Evolutionary conservation across 2,888 invertebrate genomes (phyloP).

Genomic region (Ethmia dodecea): DNA sequence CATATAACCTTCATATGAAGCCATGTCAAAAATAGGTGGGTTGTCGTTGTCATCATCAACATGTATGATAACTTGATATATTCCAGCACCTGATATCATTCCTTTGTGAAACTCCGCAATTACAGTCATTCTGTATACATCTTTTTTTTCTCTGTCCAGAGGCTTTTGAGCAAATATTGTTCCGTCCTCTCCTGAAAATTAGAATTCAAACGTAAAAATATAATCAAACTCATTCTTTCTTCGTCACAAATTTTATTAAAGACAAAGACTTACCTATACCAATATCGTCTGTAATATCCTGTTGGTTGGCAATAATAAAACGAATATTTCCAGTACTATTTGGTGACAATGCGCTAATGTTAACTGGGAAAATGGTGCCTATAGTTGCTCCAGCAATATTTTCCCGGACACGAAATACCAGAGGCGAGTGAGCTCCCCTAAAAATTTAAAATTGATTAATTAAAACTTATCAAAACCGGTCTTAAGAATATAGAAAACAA

Average conservation of each 20-base stretch:
- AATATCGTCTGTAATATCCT: slow-evolving; percentile 88
- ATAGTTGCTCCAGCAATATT: slow-evolving; percentile 85
- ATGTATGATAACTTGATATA: slow-evolving; percentile 87
- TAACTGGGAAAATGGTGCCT: slow-evolving; percentile 82
- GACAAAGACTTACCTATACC: slow-evolving; percentile 78
- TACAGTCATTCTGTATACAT: slow-evolving; percentile 85
- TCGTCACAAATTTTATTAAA: neutral
- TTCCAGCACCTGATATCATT: slow-evolving; percentile 82
- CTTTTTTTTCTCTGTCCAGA: slow-evolving; percentile 86
- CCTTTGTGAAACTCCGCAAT: slow-evolving; percentile 88
- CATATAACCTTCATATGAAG: slow-evolving; percentile 86
- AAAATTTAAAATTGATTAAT: slow-evolving; percentile 30
- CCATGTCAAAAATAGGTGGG: slow-evolving; percentile 85
- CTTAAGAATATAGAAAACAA: slow-evolving; percentile 3
- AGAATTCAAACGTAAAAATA: no score
- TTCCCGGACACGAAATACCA: slow-evolving; percentile 87
- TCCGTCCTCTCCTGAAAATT: slow-evolving; percentile 79
- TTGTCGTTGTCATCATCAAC: slow-evolving; percentile 94
- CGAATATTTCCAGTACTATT: slow-evolving; percentile 73
- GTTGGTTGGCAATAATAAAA: slow-evolving; percentile 89
- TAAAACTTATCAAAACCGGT: slow-evolving; percentile 15
- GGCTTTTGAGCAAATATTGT: slow-evolving; percentile 86
- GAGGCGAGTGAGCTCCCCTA: slow-evolving; percentile 83
- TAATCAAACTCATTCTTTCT: neutral
- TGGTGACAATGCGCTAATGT: slow-evolving; percentile 44